Percentiles rank a stretch among this genome's conserved stretches.
phyloP scores from a whole-genome alignment of 2,113 vertebrate genomes.

The Boleophthalmus pectinirostris region DNA sequence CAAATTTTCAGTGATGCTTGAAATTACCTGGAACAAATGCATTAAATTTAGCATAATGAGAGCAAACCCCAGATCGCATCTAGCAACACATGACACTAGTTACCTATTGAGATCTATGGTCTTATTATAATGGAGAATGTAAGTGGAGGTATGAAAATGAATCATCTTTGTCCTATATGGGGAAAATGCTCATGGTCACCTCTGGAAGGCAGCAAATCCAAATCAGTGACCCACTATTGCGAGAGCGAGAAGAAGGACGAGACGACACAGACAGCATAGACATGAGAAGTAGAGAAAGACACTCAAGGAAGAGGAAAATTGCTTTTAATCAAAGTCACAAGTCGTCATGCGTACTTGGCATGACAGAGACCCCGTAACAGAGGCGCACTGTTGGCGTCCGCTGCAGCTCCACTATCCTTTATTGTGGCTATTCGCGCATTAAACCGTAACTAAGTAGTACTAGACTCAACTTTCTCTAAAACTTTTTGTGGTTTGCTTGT shows the following conservation, averaged over 20 bases:
- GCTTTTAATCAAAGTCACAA: conserved; percentile 72
- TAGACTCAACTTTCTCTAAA: conserved; percentile 19
- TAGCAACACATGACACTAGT: background rate
- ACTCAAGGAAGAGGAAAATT: conserved; percentile 28
- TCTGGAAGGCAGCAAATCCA: conserved; percentile 65
- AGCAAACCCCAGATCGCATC: background rate
- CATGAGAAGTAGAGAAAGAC: conserved; percentile 14
- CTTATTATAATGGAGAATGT: background rate
- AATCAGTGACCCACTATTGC: background rate
- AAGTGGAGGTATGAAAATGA: background rate
- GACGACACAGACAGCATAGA: conserved; percentile 13
- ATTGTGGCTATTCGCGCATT: conserved; percentile 4
- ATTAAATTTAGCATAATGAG: background rate
- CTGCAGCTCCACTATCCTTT: background rate
- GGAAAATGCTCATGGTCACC: conserved; percentile 37
- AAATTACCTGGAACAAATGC: background rate
- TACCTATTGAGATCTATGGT: background rate
- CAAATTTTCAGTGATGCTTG: background rate
- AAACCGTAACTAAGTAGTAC: conserved; percentile 23
- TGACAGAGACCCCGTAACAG: conserved; percentile 23
- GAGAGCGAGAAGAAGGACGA: conserved; percentile 6
- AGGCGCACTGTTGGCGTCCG: background rate
- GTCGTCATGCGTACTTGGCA: conserved; percentile 57
- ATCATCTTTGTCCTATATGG: background rate
- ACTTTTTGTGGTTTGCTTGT: conserved; percentile 11